These are phyloP conservation scores for Spilogale gracilis DNA, from an alignment of 2,113 vertebrate genomes.

Conservation along the genomic window DNA sequence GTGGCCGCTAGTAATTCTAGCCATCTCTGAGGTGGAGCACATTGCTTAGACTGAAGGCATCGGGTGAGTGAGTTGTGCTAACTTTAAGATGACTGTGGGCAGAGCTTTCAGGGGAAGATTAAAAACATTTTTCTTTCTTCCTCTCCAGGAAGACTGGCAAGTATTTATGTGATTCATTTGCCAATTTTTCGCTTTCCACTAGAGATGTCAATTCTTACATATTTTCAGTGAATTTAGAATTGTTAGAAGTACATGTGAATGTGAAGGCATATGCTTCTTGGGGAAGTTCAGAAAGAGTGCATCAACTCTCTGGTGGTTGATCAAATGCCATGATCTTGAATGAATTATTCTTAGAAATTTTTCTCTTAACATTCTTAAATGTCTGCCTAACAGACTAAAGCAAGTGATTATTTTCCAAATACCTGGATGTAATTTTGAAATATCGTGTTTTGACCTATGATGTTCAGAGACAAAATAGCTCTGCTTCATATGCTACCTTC, in stretches of 20 bases:
- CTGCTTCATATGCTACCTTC: background rate
- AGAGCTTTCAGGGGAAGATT: background rate
- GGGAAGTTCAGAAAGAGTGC: background rate
- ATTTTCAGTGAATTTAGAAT: background rate
- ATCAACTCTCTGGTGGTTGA: background rate
- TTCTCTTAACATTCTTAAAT: background rate
- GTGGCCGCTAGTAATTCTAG: background rate
- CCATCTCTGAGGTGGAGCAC: background rate
- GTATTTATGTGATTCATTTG: background rate
- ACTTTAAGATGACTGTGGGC: background rate
- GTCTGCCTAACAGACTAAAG: background rate
- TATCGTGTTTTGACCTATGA: background rate
- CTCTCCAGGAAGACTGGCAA: background rate
- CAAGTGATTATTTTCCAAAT: conserved; percentile 16
- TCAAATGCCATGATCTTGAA: background rate
- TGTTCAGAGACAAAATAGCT: background rate
- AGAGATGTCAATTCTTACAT: background rate
- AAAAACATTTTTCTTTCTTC: background rate
- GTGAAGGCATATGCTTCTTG: background rate
- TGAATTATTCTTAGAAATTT: background rate
- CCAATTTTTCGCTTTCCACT: background rate
- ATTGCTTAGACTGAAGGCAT: background rate
- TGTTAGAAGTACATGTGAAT: background rate
- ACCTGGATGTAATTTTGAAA: background rate
- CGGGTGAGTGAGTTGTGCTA: too few relatives aligned